Percentiles rank a stretch among this genome's conserved stretches.
phyloP scores from a whole-genome alignment of 2,113 vertebrate species.

The Catagonus wagneri region DNA sequence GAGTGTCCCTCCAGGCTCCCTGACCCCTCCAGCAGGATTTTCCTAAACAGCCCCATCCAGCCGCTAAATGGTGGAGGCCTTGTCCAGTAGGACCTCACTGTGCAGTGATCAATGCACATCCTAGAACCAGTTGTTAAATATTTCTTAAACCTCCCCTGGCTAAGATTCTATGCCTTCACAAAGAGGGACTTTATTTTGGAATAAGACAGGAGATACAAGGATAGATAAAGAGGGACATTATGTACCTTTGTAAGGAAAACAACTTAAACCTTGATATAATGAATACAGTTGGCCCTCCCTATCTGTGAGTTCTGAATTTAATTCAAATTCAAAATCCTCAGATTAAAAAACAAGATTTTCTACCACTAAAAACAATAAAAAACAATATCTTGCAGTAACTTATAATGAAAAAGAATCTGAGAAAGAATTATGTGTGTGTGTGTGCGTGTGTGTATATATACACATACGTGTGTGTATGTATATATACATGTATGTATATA shows the following conservation, averaged over 20 bases:
- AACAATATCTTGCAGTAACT: no score
- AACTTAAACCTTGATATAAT: neutral
- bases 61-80: neutral
- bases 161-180: neutral
- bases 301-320: neutral
- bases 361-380: no score
- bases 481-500: no score
- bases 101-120: neutral
- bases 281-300: neutral
- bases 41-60: neutral
- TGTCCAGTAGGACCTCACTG: neutral
- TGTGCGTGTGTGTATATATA: no score
- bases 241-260: neutral
- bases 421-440: no score
- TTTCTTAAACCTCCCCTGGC: neutral
- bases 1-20: neutral
- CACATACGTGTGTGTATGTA: no score
- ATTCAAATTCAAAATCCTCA: neutral
- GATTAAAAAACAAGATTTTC: neutral
- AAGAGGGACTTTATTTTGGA: neutral
- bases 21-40: neutral
- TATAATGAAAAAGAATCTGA: no score
- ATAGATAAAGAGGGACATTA: neutral
- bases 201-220: neutral
- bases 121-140: neutral